Base-by-base conservation (phyloP, 2,888 invertebrate genomes). In the Tuta absoluta region DNA sequence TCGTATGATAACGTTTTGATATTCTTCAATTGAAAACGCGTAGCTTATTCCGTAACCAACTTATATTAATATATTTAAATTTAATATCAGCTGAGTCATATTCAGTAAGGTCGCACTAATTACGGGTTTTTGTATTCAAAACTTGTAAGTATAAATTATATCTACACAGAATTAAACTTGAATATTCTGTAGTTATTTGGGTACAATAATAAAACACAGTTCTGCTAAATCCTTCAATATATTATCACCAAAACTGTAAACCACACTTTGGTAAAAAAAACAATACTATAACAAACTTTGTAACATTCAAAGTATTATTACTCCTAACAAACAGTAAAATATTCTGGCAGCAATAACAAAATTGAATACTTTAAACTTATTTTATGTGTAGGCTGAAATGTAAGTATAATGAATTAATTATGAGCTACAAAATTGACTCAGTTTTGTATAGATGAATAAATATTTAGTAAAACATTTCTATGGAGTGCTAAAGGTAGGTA, bases 191-290 rank as follows among this genome's bases (percentile, higher is more conserved):
- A 33, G 33, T 33, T 33, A 33, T 37, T 37, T 37, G 12, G 7
- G 14, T 8, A 14, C 12, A 17, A 49, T 33, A 33, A 62, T 33
- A 19, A 49, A 49, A 62, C 21, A n/a, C 24, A 63, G n/a, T 48
- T 70, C 70, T 77, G 66, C 79, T 84, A 82, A 81, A 76, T 75
- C 71, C 69, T 72, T 72, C 78, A 76, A 77, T 78, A 76, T 72
- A 67, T 82, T 79, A 81, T 75, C 77, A 80, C 78, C 81, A 82
- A 82, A 82, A 78, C 72, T 80, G 79, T 83, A 85, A 79, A 77
- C 77, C 76, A 81, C 84, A 79, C 81, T 84, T 83, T 84, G 80
- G 84, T 84, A 84, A 75, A 81, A n/a, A 85, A 87, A 85, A 79
- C 76, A 85, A 72, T 12, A n/a, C n/a, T n/a, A 65, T 65, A 71